phyloP scores from a whole-genome alignment of 2,888 invertebrate species.

The Choristoneura rosaceana region DNA sequence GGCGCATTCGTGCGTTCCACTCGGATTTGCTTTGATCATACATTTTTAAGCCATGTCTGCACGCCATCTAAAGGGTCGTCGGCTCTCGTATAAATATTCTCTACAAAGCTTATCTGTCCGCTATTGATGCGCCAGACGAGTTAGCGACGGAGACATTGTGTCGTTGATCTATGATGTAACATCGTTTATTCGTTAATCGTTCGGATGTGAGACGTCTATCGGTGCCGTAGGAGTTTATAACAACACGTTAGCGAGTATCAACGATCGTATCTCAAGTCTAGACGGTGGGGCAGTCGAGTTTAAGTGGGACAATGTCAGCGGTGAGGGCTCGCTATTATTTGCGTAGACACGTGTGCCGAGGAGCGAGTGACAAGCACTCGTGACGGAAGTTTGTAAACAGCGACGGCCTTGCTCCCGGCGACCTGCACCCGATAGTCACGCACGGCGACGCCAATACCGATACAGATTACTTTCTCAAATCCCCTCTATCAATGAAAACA shows the following conservation, averaged over 20 bases:
- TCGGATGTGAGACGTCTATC: constrained; percentile 27
- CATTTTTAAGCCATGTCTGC: constrained; percentile 17
- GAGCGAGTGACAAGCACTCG: constrained; percentile 76
- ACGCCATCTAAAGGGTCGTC: constrained; percentile 24
- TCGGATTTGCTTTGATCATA: constrained; percentile 24
- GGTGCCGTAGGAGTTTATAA: constrained; percentile 44
- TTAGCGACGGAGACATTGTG: constrained; percentile 30
- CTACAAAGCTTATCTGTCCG: not conserved
- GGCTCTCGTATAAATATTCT: not conserved
- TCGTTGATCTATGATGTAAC: constrained; percentile 39
- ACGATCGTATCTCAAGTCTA: constrained; percentile 74
- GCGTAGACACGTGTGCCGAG: constrained; percentile 76
- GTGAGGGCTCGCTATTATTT: constrained; percentile 82
- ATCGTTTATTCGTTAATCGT: constrained; percentile 40
- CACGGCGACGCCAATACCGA: constrained; percentile 64
- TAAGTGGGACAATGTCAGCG: constrained; percentile 81
- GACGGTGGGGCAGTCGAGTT: constrained; percentile 67
- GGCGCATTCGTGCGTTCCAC: constrained; percentile 37
- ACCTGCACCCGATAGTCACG: constrained; percentile 62
- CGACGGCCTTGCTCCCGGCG: constrained; percentile 77
- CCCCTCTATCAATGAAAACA: constrained; percentile 69
- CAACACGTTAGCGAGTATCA: constrained; percentile 66
- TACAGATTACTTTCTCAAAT: constrained; percentile 65
- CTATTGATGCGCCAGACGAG: constrained; percentile 35
- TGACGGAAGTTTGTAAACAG: constrained; percentile 84